Base-by-base conservation (phyloP, 2,888 invertebrate species). In the Aleiodes testaceus region DNA sequence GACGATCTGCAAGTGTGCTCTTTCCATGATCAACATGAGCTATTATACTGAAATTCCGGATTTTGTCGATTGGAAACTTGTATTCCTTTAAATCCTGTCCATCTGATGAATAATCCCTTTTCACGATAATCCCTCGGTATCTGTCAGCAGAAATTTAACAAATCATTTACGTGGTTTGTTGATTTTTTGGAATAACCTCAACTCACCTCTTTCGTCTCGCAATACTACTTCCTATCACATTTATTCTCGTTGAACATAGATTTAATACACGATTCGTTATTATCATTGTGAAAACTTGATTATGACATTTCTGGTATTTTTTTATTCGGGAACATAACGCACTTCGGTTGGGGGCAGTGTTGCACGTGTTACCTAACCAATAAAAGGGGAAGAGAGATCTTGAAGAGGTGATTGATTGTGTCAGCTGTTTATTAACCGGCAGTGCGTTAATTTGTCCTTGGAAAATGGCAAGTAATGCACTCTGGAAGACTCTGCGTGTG, bases 11-110 rank as follows among this genome's bases (percentile, higher is more conserved):
- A 71, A 99, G 88, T 0, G 99, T 99, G 87, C 97, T 97, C 89
- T 99, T 99, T 0, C 99, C 99, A 89, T 99, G 99, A 87, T 99
- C 99, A 1, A 99, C 95, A 88, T 99, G 99, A n/a, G 99, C 99
- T 75, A 99, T 97, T 81, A 99, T 98, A 87, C 97, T 95, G 84
- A 98, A 98, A 87, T 98, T 98, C 70, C 98, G 90, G 52, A 97
- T 96, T 76, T 87, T 84, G 75, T 90, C 89, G 16, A 89, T 76
- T 0, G 90, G 89, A 14, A 87, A 88, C 74, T 88, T 77, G 55
- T 78, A 77, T 5, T 81, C 82, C 68, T 83, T 81, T 16, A 75
- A 26, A 0, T 76, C 78, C 36, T 72, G 65, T 18, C 47, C 14
- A 0, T 74, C 74, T 2, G 66, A 66, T 11, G 75, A 76, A 59